Evolutionary conservation across 30 jellyfish, hydroid and myxozoan genomes (phyloP).

Genomic region (Hydractinia echinata): DNA sequence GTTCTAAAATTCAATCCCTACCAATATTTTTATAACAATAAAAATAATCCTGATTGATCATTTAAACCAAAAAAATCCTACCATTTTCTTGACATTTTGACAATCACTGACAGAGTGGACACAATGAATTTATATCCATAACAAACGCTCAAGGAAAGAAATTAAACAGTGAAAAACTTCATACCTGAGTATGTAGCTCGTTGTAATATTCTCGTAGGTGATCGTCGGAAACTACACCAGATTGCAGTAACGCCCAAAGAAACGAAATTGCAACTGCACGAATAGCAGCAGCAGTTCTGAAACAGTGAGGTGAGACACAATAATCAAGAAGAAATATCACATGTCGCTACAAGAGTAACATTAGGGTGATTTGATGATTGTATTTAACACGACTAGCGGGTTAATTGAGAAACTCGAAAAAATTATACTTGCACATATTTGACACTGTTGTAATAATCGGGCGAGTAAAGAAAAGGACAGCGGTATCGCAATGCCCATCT

Average conservation of each 20-base stretch:
- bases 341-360: no score
- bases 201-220: constrained; percentile 50
- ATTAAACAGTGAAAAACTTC: neutral
- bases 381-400: no score
- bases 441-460: no score
- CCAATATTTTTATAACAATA: no score
- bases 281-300: constrained; percentile 88
- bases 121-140: neutral
- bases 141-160: neutral
- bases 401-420: no score
- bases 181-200: constrained; percentile 82
- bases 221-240: constrained; percentile 35
- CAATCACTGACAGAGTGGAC: neutral
- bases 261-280: constrained; percentile 87
- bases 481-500: no score
- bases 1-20: neutral
- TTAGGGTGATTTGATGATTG: no score
- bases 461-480: no score
- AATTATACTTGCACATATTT: no score
- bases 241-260: constrained; percentile 75
- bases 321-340: neutral
- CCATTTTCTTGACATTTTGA: no score
- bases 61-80: no score
- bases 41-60: no score
- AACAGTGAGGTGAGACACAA: neutral